Evolutionary conservation across 2,113 vertebrate genomes (phyloP).

Genomic region (Ammodytes dubius): DNA sequence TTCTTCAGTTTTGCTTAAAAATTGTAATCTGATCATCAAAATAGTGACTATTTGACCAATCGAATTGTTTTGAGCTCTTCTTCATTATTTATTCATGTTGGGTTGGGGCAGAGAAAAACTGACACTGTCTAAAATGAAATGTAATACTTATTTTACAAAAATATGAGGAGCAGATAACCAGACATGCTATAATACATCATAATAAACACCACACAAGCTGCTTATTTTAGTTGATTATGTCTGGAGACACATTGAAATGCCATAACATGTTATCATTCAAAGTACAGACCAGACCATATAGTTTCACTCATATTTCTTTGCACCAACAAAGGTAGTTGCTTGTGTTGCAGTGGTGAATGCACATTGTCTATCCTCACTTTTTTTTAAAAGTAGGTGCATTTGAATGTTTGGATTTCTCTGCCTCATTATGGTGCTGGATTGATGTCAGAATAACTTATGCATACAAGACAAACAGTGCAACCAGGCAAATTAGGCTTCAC

Average conservation of each 20-base stretch:
- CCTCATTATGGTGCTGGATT: slow-evolving; percentile 73
- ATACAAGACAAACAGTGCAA: slow-evolving; percentile 71
- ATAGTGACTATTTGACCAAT: not conserved
- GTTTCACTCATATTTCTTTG: not conserved
- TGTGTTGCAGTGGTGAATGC: not conserved
- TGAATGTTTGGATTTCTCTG: slow-evolving; percentile 57
- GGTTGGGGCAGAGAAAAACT: not conserved
- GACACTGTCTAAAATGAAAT: not conserved
- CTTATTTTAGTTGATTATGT: not conserved
- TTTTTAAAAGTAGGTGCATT: slow-evolving; percentile 65
- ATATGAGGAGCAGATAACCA: not conserved
- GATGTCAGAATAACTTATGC: slow-evolving; percentile 79
- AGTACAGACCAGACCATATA: not conserved
- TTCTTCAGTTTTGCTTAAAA: not conserved
- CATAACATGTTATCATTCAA: not conserved
- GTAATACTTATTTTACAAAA: not conserved
- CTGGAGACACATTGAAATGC: not conserved
- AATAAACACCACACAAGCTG: not conserved
- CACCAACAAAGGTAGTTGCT: slow-evolving; percentile 12
- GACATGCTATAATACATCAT: not conserved
- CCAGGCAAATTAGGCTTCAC: slow-evolving; percentile 80
- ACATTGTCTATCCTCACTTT: slow-evolving; percentile 19
- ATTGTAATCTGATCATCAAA: not conserved
- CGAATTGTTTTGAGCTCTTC: too few species aligned
- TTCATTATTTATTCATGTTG: not conserved